Evolutionary conservation across 2,113 vertebrate species (phyloP).

Genomic region (Vulpes ferrilata): DNA sequence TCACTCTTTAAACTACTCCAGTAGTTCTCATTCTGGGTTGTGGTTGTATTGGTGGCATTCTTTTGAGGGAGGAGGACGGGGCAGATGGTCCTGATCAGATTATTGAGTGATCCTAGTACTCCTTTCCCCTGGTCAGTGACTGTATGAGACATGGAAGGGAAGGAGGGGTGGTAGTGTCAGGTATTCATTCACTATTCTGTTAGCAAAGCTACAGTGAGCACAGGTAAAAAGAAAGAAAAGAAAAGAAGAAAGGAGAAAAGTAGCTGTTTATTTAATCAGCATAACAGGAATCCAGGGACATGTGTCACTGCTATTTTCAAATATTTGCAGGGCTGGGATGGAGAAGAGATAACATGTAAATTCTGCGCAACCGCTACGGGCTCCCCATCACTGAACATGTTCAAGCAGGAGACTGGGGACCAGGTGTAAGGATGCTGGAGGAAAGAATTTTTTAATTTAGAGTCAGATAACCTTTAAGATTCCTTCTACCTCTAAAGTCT

Average conservation of each 20-base stretch:
- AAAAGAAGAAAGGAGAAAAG: neutral
- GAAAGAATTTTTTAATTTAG: slow-evolving; percentile 8
- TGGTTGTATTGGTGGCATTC: neutral
- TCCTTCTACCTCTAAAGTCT: slow-evolving; percentile 48
- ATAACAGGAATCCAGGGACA: neutral
- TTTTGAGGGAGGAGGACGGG: neutral
- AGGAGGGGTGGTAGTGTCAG: neutral
- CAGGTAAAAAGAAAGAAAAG: neutral
- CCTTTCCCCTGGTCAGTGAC: neutral
- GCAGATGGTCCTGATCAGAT: neutral
- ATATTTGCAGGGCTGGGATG: neutral
- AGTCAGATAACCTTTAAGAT: slow-evolving; percentile 4
- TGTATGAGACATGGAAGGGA: neutral
- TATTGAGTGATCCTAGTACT: neutral
- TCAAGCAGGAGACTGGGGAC: neutral
- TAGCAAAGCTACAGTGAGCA: neutral
- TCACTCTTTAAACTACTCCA: neutral
- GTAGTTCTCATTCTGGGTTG: neutral
- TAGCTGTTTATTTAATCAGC: slow-evolving; percentile 23
- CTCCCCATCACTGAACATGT: neutral
- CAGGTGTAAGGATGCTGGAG: slow-evolving; percentile 51
- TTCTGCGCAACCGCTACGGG: neutral
- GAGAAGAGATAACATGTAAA: neutral
- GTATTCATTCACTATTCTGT: neutral
- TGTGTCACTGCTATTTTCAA: neutral